These are phyloP conservation scores for Polydesmus complanatus DNA, from an alignment of 2,888 invertebrate genomes.

Conservation along the genomic window DNA sequence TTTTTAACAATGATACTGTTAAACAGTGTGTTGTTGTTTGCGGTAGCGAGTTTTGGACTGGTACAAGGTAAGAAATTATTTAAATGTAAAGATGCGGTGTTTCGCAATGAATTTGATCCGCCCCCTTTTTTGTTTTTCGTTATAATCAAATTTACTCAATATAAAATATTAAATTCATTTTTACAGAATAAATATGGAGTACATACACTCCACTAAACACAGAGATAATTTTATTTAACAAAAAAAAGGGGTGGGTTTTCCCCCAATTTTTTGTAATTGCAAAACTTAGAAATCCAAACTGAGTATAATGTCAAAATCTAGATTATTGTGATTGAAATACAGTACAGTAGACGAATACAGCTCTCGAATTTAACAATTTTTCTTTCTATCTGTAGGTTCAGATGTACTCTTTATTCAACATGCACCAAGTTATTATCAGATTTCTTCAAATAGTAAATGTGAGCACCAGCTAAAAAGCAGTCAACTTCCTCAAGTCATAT, in stretches of 20 bases:
- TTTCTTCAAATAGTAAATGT: neutral
- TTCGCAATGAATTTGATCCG: neutral
- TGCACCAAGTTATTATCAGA: slow-evolving; percentile 7
- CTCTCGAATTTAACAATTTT: neutral
- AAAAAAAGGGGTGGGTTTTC: too few relatives aligned
- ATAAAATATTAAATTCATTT: too few relatives aligned
- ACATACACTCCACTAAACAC: too few relatives aligned
- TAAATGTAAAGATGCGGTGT: neutral
- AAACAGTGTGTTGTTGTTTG: too few relatives aligned
- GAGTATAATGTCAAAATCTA: neutral
- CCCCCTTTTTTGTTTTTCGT: neutral
- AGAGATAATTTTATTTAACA: too few relatives aligned
- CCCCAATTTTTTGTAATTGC: too few relatives aligned
- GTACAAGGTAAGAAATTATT: neutral
- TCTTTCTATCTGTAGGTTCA: neutral
- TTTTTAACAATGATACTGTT: too few relatives aligned
- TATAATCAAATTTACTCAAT: too few relatives aligned
- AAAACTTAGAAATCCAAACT: too few relatives aligned
- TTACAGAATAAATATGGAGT: too few relatives aligned
- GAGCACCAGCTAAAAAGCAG: slow-evolving; percentile 4
- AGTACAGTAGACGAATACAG: neutral
- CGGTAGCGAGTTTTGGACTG: too few relatives aligned
- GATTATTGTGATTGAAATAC: neutral
- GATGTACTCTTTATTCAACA: slow-evolving; percentile 8
- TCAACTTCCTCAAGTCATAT: slow-evolving; percentile 8